Base-by-base conservation (phyloP, 2,113 vertebrate genomes). In the Chrysemys picta region DNA sequence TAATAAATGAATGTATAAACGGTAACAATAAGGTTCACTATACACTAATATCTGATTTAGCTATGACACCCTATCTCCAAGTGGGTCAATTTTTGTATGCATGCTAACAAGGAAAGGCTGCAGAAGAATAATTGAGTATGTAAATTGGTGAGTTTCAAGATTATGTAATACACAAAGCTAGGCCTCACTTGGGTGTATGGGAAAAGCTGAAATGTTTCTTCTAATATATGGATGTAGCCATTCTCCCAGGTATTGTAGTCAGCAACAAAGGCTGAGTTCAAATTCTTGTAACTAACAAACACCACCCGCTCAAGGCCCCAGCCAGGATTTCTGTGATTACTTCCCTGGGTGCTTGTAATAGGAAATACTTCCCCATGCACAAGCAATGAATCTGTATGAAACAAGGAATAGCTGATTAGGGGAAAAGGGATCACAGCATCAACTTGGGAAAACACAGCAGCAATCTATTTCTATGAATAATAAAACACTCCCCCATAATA, bases 351-450 rank as follows among this genome's bases (percentile, higher is more conserved):
- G 0, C 35, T 78, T 49, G 54, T 53, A 45, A 50, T 12, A 12
- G 0, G 1, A 5, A 2, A 0, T 1, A 8, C 0, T 0, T 53
- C 42, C 59, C 56, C 12, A 7, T 3, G 45, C 5, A 42, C 16
- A 5, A 69, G 35, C 17, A 80, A 42, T 78, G 89, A 50, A 5
- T 24, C 45, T 45, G 50, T 54, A 6, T 3, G 42, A 91, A 57
- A 27, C 35, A 62, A 92, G 85, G 35, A 4, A 0, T 22, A 22
- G 0, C 4, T n/a, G 35, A 69, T 69, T 35, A n/a, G 62, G 62
- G 35, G 31, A 69, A 17, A 69, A 16, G 31, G 62, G 35, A 69
- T 8, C 16, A 10, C 35, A 69, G 62, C 31, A n/a, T n/a, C 62
- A 69, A n/a, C 62, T n/a, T n/a, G 31, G 62, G 31, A 69, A 69